phyloP scores from a whole-genome alignment of 1,140 invertebrate genomes.

The Lepidurus arcticus region DNA sequence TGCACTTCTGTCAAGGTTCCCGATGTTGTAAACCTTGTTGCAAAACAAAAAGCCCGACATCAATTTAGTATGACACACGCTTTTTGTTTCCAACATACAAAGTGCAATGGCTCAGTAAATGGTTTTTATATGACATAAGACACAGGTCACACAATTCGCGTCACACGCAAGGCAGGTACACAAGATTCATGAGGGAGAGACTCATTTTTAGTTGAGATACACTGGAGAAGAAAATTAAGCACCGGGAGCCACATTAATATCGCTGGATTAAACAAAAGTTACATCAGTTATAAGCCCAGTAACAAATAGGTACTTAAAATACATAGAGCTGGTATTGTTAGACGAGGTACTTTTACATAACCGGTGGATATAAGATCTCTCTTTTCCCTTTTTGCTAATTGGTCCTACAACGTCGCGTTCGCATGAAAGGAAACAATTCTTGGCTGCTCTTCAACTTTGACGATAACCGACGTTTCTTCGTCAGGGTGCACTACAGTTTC shows the following conservation, averaged over 20 bases:
- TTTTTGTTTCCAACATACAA: no score
- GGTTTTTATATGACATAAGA: neutral
- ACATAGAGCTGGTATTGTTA: no score
- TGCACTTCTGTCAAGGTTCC: no score
- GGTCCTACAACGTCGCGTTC: neutral
- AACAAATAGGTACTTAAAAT: no score
- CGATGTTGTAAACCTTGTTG: no score
- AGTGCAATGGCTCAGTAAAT: no score
- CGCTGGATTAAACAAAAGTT: no score
- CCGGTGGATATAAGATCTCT: neutral
- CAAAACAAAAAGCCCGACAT: no score
- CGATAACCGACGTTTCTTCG: neutral
- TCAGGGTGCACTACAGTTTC: neutral
- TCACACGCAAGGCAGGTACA: slow-evolving; percentile 14
- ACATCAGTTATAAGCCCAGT: no score
- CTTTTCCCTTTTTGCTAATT: neutral
- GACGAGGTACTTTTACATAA: neutral
- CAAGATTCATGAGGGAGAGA: neutral
- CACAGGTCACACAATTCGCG: neutral
- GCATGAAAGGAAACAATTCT: neutral
- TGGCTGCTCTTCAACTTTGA: neutral
- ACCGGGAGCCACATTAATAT: no score
- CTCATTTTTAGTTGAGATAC: neutral
- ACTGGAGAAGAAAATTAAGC: no score
- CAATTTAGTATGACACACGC: no score